phyloP scores from a whole-genome alignment of 2,113 vertebrate genomes.

The Notiomystis cincta region DNA sequence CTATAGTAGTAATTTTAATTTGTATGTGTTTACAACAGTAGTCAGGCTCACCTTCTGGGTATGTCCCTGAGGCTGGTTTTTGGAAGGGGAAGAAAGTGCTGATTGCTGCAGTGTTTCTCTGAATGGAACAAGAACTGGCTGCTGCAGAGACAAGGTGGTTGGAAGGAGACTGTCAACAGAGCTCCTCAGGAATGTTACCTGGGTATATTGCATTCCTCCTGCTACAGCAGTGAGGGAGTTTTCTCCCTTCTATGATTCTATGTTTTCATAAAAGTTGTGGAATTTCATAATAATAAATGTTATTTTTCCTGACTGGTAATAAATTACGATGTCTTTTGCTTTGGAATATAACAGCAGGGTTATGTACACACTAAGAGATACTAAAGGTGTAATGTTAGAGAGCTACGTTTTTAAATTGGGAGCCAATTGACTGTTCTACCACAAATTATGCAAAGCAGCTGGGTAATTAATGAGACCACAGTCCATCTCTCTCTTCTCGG shows the following conservation, averaged over 20 bases:
- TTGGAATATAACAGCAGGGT: not conserved
- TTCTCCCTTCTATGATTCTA: not conserved
- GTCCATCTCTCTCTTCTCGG: not conserved
- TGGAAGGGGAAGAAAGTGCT: not conserved
- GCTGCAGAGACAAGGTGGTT: not conserved
- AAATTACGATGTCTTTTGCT: not conserved
- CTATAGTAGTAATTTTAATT: not conserved
- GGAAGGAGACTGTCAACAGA: not conserved
- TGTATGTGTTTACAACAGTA: not conserved
- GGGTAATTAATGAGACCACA: not conserved
- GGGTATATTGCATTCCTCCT: not conserved
- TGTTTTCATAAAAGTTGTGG: not conserved
- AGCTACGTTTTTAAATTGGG: not conserved
- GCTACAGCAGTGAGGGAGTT: not conserved
- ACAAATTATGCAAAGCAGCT: not conserved
- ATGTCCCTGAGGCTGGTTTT: not conserved
- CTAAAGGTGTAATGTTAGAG: not conserved
- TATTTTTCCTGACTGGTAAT: not conserved
- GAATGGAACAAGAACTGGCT: not conserved
- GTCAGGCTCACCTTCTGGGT: not conserved
- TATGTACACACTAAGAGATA: not conserved
- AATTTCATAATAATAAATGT: not conserved
- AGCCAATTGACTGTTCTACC: not conserved
- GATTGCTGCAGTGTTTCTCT: not conserved
- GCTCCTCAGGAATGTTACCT: not conserved